Conservation (phyloP, 2,888 invertebrate species). For the Lacanobia oleracea region DNA sequence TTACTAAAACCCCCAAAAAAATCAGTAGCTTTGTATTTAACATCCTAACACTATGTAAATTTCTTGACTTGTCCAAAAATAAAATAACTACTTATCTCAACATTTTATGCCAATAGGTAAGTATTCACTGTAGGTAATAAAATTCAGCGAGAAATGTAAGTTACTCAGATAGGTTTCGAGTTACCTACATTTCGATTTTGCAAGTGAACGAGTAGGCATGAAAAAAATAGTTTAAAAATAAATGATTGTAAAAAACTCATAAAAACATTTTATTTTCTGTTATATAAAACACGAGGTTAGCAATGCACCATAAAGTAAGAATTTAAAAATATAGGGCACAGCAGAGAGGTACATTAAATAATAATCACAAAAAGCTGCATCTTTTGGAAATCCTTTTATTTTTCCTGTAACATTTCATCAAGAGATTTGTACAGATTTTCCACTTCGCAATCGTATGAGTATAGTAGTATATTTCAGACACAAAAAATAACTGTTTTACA, state of each 20-base stretch:
- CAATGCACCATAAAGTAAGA: conserved; percentile 7
- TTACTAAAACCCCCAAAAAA: conserved; percentile 28
- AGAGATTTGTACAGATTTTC: not conserved
- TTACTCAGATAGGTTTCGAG: not conserved
- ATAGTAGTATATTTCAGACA: not conserved
- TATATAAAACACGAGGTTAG: conserved; percentile 4
- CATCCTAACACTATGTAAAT: conserved; percentile 34
- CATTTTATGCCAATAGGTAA: conserved; percentile 27
- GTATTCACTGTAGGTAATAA: conserved; percentile 29
- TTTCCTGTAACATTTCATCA: not conserved
- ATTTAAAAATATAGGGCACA: not conserved
- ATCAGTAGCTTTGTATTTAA: conserved; percentile 31
- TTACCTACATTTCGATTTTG: conserved; percentile 35
- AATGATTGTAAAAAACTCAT: conserved; percentile 39
- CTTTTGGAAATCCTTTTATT: not conserved
- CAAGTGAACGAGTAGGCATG: conserved; percentile 15
- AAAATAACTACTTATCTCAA: conserved; percentile 26
- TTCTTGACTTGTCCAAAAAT: conserved; percentile 23
- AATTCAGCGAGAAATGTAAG: conserved; percentile 15
- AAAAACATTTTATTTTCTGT: conserved; percentile 46
- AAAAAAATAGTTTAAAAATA: conserved; percentile 42
- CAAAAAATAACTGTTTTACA: not conserved
- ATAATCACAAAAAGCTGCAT: not conserved
- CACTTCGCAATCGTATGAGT: not conserved
- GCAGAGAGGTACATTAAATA: not conserved